Percentiles rank a stretch among this genome's conserved stretches.
phyloP scores from a whole-genome alignment of 1,140 invertebrate genomes.

The Hyposmocoma kahamanoa region DNA sequence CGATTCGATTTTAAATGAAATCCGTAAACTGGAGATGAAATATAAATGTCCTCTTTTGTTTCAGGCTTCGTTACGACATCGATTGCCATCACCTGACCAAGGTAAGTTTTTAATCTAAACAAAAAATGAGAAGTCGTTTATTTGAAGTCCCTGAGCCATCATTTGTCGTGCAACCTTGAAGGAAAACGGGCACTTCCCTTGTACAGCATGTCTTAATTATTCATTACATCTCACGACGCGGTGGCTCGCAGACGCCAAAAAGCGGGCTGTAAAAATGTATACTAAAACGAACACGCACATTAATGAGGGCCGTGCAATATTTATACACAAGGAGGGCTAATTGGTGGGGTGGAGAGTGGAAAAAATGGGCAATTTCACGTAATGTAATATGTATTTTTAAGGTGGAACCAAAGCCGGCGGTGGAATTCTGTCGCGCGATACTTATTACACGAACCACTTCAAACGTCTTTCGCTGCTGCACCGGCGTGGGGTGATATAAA shows the following conservation, averaged over 20 bases:
- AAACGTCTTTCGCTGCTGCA: constrained; percentile 50
- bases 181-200: constrained; percentile 33
- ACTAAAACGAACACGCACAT: constrained; percentile 68
- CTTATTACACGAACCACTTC: constrained; percentile 64
- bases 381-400: constrained; percentile 74
- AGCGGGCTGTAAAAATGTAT: constrained; percentile 61
- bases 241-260: constrained; percentile 49
- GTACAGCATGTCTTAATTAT: constrained; percentile 62
- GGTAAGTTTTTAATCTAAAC: constrained; percentile 35
- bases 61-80: constrained; percentile 63
- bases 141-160: constrained; percentile 5
- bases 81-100: constrained; percentile 63
- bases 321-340: constrained; percentile 70
- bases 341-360: constrained; percentile 73
- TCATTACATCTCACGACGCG: constrained; percentile 56
- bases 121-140: background rate
- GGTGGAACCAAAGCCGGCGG: constrained; percentile 52
- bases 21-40: background rate
- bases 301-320: constrained; percentile 71
- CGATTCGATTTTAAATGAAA: background rate
- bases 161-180: constrained; percentile 22
- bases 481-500: constrained; percentile 18
- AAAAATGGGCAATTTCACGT: constrained; percentile 74
- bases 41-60: constrained; percentile 43
- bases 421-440: constrained; percentile 60